Base-by-base conservation (phyloP, 2,888 invertebrate species). In the Drosophila planitibia region DNA sequence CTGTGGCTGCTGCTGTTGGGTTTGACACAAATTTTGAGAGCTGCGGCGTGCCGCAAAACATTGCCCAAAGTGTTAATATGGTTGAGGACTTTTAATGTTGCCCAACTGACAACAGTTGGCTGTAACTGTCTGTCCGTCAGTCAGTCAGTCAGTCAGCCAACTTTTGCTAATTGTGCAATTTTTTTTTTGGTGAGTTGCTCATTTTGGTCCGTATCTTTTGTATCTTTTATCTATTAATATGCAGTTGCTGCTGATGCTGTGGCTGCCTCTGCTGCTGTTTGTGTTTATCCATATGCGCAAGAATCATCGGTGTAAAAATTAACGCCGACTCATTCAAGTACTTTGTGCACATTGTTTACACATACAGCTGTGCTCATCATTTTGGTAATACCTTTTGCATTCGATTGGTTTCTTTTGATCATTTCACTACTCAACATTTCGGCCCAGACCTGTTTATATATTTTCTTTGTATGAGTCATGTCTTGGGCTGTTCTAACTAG, bases 81-180 rank as follows among this genome's bases (percentile, higher is more conserved):
- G 89, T 85, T 84, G 89, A 87, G 89, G 89, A 87, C 86, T 89
- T 89, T 89, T 86, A 81, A 84, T 87, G 64, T 87, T 87, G 84
- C 89, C 74, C 86, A 89, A 86, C 83, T 73, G 70, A 51, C 69
- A 74, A 51, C 57, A 53, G 60, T 54, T 52, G 53, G 51, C 74
- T 62, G 64, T 63, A 51, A 68, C 57, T 64, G 54, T 14, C 81
- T 51, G 65, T 73, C 60, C 68, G 63, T 71, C 47, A 47, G 47
- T 9, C 47, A 47, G 47, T 4, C 47, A 47, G 47, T 9, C 47
- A n/a, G 44, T 2, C 44, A 79, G 63, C 74, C 63, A 79, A 76
- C 63, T 79, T 79, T 76, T 71, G 86, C 86, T 87, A 87, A 87
- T 87, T 87, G 89, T 86, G 86, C 81, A 87, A 87, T 84, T 86